These are phyloP conservation scores for Chloroceryle aenea DNA, from an alignment of 2,113 vertebrate genomes.

Conservation along the genomic window DNA sequence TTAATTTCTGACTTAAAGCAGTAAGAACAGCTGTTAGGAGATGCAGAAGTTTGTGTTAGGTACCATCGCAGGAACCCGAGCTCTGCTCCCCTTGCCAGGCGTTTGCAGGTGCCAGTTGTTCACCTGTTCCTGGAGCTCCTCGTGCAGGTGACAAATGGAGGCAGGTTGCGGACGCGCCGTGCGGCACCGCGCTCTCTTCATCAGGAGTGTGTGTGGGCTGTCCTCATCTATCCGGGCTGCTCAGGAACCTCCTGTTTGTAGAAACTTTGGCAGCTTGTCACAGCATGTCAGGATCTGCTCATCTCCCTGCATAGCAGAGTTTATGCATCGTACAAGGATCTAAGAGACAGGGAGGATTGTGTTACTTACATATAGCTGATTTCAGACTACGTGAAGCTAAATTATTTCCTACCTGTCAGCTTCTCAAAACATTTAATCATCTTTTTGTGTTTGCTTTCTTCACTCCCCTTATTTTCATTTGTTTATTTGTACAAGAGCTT, in stretches of 20 bases:
- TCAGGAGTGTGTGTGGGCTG: not conserved
- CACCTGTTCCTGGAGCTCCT: not conserved
- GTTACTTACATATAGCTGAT: not conserved
- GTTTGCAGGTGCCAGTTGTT: fast-evolving
- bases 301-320: not conserved
- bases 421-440: not conserved
- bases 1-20: not conserved
- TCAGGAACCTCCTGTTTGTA: slow-evolving; percentile 9
- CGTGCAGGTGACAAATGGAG: fast-evolving
- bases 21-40: fast-evolving
- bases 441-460: not conserved
- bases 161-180: not conserved
- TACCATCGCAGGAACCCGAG: not conserved
- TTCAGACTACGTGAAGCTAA: not conserved
- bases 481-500: not conserved
- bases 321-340: slow-evolving; percentile 31
- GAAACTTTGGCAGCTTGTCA: slow-evolving; percentile 31
- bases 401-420: not conserved
- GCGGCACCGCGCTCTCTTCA: fast-evolving
- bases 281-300: not conserved
- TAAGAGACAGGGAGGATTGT: not conserved
- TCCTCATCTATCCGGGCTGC: not conserved
- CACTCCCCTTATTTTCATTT: not conserved
- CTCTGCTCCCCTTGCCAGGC: not conserved
- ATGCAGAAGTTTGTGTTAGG: not conserved